These are phyloP conservation scores for Eretmocerus hayati DNA, from an alignment of 2,888 invertebrate genomes.

Conservation along the genomic window DNA sequence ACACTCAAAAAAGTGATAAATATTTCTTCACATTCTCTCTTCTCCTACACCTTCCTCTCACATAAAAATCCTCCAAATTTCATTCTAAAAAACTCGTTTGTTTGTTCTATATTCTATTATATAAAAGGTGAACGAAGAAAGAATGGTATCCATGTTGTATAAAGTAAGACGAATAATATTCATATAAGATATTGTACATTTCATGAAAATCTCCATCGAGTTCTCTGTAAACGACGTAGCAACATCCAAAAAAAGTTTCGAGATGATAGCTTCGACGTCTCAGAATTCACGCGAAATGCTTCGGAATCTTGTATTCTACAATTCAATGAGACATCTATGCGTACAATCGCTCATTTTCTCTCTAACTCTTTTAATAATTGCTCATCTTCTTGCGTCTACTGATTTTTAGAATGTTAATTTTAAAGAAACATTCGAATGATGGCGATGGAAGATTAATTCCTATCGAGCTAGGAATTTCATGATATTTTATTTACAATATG, in stretches of 20 bases:
- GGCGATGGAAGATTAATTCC: slow-evolving; percentile 22
- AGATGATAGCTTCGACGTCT: slow-evolving; percentile 26
- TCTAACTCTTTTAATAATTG: slow-evolving; percentile 5
- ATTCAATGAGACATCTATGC: slow-evolving; percentile 13
- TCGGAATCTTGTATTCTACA: slow-evolving; percentile 25
- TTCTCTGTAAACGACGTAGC: slow-evolving; percentile 35
- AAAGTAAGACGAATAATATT: slow-evolving; percentile 34
- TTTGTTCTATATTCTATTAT: slow-evolving; percentile 16
- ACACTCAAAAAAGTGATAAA: no score
- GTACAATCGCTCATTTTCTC: slow-evolving; percentile 14
- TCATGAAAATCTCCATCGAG: slow-evolving; percentile 30
- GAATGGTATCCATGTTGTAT: slow-evolving; percentile 27
- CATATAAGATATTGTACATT: slow-evolving; percentile 38
- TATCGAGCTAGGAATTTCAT: slow-evolving; percentile 22
- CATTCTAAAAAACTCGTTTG: not conserved
- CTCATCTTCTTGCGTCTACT: slow-evolving; percentile 9
- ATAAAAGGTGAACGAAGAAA: slow-evolving; percentile 29
- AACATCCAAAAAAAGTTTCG: slow-evolving; percentile 32
- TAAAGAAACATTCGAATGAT: slow-evolving; percentile 21
- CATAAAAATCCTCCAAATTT: no score
- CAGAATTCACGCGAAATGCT: slow-evolving; percentile 33
- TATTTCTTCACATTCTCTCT: no score
- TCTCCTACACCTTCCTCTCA: no score
- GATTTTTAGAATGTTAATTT: slow-evolving; percentile 19
- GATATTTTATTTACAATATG: slow-evolving; percentile 24